phyloP scores from a whole-genome alignment of 2,113 vertebrate species.

The Drymodes brunneopygia region DNA sequence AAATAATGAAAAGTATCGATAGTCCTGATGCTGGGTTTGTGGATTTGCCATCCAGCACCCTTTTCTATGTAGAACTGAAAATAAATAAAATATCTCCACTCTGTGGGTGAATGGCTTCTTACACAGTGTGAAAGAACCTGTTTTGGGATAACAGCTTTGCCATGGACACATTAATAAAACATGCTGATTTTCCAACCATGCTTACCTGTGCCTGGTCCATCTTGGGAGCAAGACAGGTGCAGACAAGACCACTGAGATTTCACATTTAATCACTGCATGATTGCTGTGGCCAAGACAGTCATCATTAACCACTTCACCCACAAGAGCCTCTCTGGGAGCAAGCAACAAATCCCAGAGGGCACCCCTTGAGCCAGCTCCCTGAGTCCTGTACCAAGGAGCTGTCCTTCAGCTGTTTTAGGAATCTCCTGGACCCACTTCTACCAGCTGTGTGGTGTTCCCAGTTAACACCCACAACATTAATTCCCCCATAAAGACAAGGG shows the following conservation, averaged over 20 bases:
- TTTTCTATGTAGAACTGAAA: background rate
- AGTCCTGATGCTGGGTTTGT: background rate
- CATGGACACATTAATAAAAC: background rate
- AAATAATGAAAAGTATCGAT: background rate
- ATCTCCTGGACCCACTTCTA: background rate
- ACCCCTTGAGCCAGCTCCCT: background rate
- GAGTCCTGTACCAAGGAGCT: background rate
- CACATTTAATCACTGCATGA: accelerated
- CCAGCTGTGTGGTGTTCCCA: background rate
- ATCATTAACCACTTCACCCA: background rate
- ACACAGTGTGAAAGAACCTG: background rate
- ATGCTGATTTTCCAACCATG: background rate
- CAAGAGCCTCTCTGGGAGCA: background rate
- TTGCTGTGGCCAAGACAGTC: background rate
- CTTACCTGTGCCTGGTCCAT: background rate
- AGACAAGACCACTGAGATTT: background rate
- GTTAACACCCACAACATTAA: background rate
- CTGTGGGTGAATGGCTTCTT: background rate
- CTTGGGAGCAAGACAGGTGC: background rate
- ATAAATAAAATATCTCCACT: background rate
- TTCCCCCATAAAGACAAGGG: background rate
- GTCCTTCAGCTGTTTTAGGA: background rate
- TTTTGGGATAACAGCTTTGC: background rate
- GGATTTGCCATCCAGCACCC: background rate
- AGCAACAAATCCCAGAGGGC: background rate